Percentiles rank a stretch among this genome's conserved stretches.
Evolutionary conservation across 1,140 invertebrate species (phyloP).

Genomic region (Drosophila littoralis): DNA sequence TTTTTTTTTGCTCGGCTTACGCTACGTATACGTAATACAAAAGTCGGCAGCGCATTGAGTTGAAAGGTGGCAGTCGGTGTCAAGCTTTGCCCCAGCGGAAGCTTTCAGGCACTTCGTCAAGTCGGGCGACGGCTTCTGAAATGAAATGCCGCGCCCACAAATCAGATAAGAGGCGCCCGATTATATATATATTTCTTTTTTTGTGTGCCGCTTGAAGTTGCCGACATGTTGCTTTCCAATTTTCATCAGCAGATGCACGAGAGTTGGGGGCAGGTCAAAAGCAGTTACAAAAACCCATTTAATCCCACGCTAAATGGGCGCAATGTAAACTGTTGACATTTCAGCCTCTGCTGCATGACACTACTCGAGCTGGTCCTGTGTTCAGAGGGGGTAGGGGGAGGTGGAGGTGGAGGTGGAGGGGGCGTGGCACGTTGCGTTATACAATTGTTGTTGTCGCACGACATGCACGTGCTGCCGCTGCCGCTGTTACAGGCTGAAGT

Average conservation of each 20-base stretch:
- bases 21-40: conserved; percentile 65
- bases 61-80: conserved; percentile 68
- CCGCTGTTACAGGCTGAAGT: conserved; percentile 46
- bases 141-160: conserved; percentile 54
- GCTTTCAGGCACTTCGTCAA: conserved; percentile 81
- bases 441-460: conserved; percentile 49
- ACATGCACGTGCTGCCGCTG: conserved; percentile 52
- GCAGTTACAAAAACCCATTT: conserved; percentile 71
- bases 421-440: conserved; percentile 24
- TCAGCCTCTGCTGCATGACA: conserved; percentile 69
- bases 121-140: conserved; percentile 40
- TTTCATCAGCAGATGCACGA: conserved; percentile 51
- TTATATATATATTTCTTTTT: conserved; percentile 46
- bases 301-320: conserved; percentile 76
- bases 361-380: conserved; percentile 7
- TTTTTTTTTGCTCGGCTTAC: conserved; percentile 35
- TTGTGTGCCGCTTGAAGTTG: conserved; percentile 54
- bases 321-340: conserved; percentile 82
- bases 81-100: conserved; percentile 65
- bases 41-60: conserved; percentile 66
- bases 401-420: not conserved
- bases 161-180: conserved; percentile 68
- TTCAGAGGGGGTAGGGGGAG: too few relatives aligned
- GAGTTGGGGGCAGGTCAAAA: conserved; percentile 32
- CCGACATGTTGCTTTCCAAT: conserved; percentile 68